phyloP scores from a whole-genome alignment of 1,140 invertebrate species.

The Drosophila truncata region DNA sequence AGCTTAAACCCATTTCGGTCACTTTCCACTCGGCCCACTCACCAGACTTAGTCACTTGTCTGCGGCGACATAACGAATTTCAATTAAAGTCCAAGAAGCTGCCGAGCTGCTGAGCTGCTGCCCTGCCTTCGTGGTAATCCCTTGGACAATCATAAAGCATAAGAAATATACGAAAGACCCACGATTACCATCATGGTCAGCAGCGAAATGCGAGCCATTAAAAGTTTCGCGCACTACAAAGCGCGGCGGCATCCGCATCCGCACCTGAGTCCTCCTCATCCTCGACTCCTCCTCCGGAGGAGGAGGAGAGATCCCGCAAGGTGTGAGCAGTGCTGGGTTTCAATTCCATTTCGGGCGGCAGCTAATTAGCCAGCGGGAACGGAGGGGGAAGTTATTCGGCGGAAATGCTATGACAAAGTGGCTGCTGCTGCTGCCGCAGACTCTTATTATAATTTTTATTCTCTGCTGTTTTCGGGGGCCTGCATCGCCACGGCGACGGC shows the following conservation, averaged over 20 bases:
- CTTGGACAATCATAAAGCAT: slow-evolving; percentile 73
- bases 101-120: not conserved
- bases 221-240: slow-evolving; percentile 81
- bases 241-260: slow-evolving; percentile 55
- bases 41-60: slow-evolving; percentile 40
- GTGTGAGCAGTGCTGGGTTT: slow-evolving; percentile 74
- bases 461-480: slow-evolving; percentile 43
- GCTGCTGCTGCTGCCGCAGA: slow-evolving; percentile 22
- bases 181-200: slow-evolving; percentile 62
- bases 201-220: slow-evolving; percentile 71
- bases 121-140: slow-evolving; percentile 36
- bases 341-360: slow-evolving; percentile 79
- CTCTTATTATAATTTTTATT: slow-evolving; percentile 34
- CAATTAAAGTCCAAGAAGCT: slow-evolving; percentile 64
- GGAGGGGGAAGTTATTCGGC: slow-evolving; percentile 36
- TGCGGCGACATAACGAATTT: slow-evolving; percentile 52
- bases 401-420: slow-evolving; percentile 83
- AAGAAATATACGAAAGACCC: slow-evolving; percentile 48
- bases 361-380: slow-evolving; percentile 74
- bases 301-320: slow-evolving; percentile 30
- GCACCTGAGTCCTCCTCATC: slow-evolving; percentile 25
- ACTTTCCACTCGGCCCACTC: slow-evolving; percentile 54
- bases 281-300: slow-evolving; percentile 7
- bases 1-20: slow-evolving; percentile 19
- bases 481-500: slow-evolving; percentile 36